Evolutionary conservation across 2,797 vertebrate genomes (phyloP), one percentile per base, ranked within the genome.

Genomic region (Pseudocheirus occidentalis): DNA sequence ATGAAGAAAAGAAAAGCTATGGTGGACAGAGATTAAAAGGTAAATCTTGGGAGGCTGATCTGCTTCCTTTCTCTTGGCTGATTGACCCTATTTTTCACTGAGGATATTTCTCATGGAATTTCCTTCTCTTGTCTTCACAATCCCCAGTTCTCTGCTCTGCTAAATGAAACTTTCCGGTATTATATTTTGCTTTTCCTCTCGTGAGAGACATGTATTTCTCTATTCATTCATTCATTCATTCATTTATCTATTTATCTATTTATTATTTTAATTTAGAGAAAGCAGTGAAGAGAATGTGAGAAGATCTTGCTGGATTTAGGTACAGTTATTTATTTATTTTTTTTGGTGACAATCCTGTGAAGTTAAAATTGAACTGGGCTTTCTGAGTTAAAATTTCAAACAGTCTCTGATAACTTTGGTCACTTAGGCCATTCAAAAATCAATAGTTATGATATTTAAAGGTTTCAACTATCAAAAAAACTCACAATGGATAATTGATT

Each of bases 21-120:
- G 94, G 62, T 94, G 1, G 50, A 94, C 1, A 40, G 21, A 89
- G 54, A 96, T 94, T 97, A 90, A 95, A 97, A 96, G 92, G 52
- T 29, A 54, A 62, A 31, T 93, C 0, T 4, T 34, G 62, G 90
- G 0, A 52, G 9, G 93, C 6, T 2, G 87, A 95, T 95, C 34
- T 34, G 5, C 62, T 95, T 92, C n/a, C 90, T 5, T 57, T 95
- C 31, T 93, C 29, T 58, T 93, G n/a, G 28, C 16, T 95, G 93
- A n/a, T 52, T 58, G 12, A 2, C 95, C 94, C 3, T 55, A 34
- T 56, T 93, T 27, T 52, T 55, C 52, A 56, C 13, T 34, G 50
- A 40, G 52, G 40, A 87, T 4, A 56, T 2, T 0, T 6, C 18
- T 40, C 6, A 46, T 10, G 5, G 46, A 46, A 4, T 90, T 91